Evolutionary conservation across 2,113 vertebrate genomes (phyloP), one percentile per base, ranked within the genome.

Genomic region (Prinia subflava): DNA sequence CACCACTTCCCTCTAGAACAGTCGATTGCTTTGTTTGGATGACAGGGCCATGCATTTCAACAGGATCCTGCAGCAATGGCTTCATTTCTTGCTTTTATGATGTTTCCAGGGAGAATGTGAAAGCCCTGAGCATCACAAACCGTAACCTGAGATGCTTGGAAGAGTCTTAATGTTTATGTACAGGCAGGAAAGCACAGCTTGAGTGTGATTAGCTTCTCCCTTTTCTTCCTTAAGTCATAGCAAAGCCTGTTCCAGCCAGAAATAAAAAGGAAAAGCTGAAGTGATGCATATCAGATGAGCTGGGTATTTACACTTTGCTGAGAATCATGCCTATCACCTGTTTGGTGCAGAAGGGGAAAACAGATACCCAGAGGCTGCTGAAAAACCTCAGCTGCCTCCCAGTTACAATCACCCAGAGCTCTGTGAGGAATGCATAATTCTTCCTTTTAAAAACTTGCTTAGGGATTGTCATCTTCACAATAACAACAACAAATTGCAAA

Each of bases 181-280:
- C 25, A 80, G 62, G 35, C 87, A 90, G 73, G 53, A 82, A 91
- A 84, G 75, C 76, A 89, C 78, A 91, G 91, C 94, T 93, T 75
- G 85, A 89, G 69, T 5, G 1, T 44, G 57, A 92, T 91, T 82
- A 88, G 76, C 30, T 46, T 95, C n/a, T 94, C 28, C 37, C 14
- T 68, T 60, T 79, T 52, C 18, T 76, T 89, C 52, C 63, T 86
- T 50, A 92, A 94, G 67, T 70, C 59, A n/a, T 35, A 81, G 57
- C 39, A 85, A 92, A 85, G n/a, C 42, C 55, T 4, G 6, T 85
- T 92, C 28, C 47, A 83, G 56, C 7, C 27, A 87, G 64, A 39
- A 42, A 60, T 74, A 53, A 7, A 63, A 37, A 56, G 21, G 21
- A 81, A 59, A 68, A 53, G 19, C 65, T 77, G 63, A 87, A 87